Percentiles rank a stretch among this genome's conserved stretches.
Conservation (phyloP, 2,113 vertebrate species). For the Trichomycterus rosablanca region DNA sequence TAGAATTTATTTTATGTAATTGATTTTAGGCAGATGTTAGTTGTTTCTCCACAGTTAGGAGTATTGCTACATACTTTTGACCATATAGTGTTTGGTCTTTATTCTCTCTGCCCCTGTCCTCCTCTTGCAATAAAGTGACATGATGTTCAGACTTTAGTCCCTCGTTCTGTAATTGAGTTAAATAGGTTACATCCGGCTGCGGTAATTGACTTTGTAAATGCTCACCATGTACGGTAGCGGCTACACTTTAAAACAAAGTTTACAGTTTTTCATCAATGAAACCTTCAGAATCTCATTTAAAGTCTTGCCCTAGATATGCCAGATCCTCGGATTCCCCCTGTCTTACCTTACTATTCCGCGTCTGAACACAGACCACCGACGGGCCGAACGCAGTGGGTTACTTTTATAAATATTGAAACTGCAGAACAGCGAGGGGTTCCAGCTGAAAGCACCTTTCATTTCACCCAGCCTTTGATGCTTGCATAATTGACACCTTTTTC, state of each 20-base stretch:
- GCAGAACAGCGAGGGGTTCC: conserved; percentile 47
- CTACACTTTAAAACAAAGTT: neutral
- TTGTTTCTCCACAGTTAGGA: too few relatives aligned
- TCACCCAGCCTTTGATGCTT: conserved; percentile 55
- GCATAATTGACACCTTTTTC: conserved; percentile 63
- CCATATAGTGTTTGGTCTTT: too few relatives aligned
- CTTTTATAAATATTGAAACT: conserved; percentile 62
- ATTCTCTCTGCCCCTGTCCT: neutral
- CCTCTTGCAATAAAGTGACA: neutral
- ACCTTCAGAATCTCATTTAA: conserved; percentile 7
- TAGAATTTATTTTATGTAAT: too few relatives aligned
- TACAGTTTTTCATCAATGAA: conserved; percentile 35
- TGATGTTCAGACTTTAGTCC: neutral
- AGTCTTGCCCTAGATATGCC: conserved; percentile 47
- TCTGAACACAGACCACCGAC: conserved; percentile 10
- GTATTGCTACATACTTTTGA: too few relatives aligned
- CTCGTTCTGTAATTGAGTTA: neutral
- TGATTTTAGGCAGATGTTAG: too few relatives aligned
- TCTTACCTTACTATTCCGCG: conserved; percentile 57
- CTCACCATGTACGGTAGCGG: conserved; percentile 4
- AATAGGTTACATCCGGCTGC: neutral
- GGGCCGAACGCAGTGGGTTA: conserved; percentile 22
- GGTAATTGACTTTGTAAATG: conserved; percentile 5
- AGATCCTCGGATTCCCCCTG: conserved; percentile 44
- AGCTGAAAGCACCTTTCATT: conserved; percentile 52